A percentile compares a stretch with the other conserved stretches of the same genome.
These are phyloP conservation scores for Tragopan temminckii DNA, from an alignment of 2,797 vertebrate genomes.

Conservation along the genomic window DNA sequence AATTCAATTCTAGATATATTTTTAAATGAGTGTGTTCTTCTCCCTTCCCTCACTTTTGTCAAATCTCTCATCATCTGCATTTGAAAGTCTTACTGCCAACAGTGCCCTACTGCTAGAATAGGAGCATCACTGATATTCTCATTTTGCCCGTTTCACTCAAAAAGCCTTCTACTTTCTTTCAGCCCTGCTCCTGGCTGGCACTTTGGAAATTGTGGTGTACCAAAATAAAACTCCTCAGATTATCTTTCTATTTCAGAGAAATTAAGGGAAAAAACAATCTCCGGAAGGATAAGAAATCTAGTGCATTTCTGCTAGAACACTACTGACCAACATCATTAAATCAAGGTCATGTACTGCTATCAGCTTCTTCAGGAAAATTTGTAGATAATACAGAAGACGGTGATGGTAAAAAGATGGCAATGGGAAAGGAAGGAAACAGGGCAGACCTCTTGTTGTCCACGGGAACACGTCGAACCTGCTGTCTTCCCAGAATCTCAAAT, in stretches of 20 bases:
- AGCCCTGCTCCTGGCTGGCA: not conserved
- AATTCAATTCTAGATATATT: slow-evolving; percentile 12
- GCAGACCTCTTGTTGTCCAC: not conserved
- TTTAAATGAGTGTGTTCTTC: not conserved
- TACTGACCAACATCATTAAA: not conserved
- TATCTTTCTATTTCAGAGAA: not conserved
- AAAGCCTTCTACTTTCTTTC: not conserved
- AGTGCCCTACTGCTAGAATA: not conserved
- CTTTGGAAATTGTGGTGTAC: not conserved
- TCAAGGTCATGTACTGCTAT: not conserved
- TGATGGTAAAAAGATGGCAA: not conserved
- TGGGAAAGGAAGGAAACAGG: not conserved
- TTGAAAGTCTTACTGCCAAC: not conserved
- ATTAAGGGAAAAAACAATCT: not conserved
- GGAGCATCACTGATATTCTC: not conserved
- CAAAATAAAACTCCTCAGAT: not conserved
- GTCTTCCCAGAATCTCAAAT: not conserved
- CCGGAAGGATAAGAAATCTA: not conserved
- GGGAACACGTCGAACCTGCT: not conserved
- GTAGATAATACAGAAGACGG: not conserved
- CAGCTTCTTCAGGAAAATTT: not conserved
- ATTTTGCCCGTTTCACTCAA: not conserved
- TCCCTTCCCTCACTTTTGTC: not conserved
- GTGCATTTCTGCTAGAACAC: not conserved
- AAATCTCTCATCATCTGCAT: not conserved